Percentiles rank a stretch among this genome's conserved stretches.
Evolutionary conservation across 1,140 invertebrate genomes (phyloP).

Genomic region (Panagrolaimus sp.): DNA sequence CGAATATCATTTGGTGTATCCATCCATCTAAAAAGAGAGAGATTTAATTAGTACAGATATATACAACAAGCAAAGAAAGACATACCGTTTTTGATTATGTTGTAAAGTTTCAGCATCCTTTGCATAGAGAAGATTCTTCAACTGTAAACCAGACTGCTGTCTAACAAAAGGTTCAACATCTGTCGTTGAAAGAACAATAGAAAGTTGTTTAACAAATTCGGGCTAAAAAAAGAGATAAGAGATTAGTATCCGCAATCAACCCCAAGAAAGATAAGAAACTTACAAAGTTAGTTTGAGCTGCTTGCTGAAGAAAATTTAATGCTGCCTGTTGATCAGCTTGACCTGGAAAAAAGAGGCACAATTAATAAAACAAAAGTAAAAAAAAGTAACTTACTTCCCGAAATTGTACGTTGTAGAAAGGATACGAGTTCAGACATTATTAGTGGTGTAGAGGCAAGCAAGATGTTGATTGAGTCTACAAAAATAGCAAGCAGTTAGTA

Average conservation of each 20-base stretch:
- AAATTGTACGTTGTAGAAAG: too few relatives aligned
- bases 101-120: constrained; percentile 78
- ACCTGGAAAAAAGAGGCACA: constrained; percentile 65
- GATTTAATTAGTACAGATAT: background rate
- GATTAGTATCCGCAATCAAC: background rate
- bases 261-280: constrained; percentile 60
- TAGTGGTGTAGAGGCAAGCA: too few relatives aligned
- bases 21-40: constrained; percentile 48
- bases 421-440: too few relatives aligned
- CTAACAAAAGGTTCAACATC: constrained; percentile 83
- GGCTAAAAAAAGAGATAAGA: constrained; percentile 63
- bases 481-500: too few relatives aligned
- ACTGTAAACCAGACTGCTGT: constrained; percentile 92
- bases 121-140: constrained; percentile 95
- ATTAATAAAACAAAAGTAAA: too few relatives aligned
- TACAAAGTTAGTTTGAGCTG: constrained; percentile 79
- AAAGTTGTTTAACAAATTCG: constrained; percentile 85
- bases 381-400: too few relatives aligned
- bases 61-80: too few relatives aligned
- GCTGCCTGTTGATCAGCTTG: constrained; percentile 88
- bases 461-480: too few relatives aligned
- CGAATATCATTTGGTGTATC: constrained; percentile 75
- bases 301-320: constrained; percentile 83
- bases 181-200: constrained; percentile 80
- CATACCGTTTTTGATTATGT: constrained; percentile 83